These are phyloP conservation scores for Oreonectes daqikongensis DNA, from an alignment of 2,797 vertebrate genomes.

Conservation along the genomic window DNA sequence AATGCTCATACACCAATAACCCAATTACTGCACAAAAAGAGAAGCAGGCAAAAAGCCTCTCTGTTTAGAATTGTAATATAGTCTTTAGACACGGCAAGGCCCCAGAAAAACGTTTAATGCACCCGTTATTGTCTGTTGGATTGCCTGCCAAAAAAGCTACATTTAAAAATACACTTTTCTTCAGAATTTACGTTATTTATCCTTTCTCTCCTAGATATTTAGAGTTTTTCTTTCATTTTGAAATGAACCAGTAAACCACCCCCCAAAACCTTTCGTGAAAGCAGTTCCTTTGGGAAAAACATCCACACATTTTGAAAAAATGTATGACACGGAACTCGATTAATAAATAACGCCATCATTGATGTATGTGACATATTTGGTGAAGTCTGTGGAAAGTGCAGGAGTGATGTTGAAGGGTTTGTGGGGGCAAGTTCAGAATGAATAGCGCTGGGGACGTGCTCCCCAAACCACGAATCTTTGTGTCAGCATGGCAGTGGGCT, in stretches of 20 bases:
- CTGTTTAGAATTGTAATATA: constrained; percentile 44
- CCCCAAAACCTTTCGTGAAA: neutral
- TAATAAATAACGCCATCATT: neutral
- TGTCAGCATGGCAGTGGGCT: constrained; percentile 48
- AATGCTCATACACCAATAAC: constrained; percentile 54
- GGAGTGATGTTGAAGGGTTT: constrained; percentile 1
- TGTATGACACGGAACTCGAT: neutral
- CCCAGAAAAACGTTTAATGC: constrained; percentile 14
- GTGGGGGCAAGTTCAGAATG: constrained; percentile 22
- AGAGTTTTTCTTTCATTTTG: neutral
- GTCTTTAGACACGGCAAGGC: constrained; percentile 25
- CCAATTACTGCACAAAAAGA: constrained; percentile 58
- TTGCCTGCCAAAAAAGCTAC: neutral
- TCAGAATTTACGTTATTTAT: neutral
- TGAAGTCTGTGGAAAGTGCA: constrained; percentile 11
- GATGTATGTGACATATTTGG: neutral
- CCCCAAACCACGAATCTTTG: constrained; percentile 39
- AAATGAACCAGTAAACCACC: neutral
- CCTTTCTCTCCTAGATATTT: neutral
- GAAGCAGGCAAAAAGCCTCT: constrained; percentile 43
- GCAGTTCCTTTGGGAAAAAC: neutral
- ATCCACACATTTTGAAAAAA: neutral
- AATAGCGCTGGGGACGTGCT: constrained; percentile 33
- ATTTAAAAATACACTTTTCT: neutral
- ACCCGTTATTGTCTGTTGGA: constrained; percentile 26